These are phyloP conservation scores for Etia nguti DNA, from an alignment of 2,113 vertebrate species.

Conservation along the genomic window DNA sequence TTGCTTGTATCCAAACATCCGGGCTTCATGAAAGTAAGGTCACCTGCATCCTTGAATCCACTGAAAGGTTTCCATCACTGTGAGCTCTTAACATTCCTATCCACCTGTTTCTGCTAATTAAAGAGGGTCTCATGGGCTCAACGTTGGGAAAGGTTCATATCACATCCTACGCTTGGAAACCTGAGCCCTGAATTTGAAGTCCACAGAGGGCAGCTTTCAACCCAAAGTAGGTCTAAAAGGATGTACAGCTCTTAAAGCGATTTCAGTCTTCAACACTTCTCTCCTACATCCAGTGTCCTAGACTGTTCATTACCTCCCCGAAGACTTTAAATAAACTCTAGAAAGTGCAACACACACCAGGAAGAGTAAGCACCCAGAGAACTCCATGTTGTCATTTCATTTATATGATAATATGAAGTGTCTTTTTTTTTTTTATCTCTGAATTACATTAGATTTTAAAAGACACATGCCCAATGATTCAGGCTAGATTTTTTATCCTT, in stretches of 20 bases:
- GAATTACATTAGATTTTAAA: background rate
- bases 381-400: background rate
- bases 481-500: background rate
- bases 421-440: background rate
- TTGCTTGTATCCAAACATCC: background rate
- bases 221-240: background rate
- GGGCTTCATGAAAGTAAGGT: background rate
- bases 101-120: conserved; percentile 53
- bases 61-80: background rate
- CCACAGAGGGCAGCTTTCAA: conserved; percentile 40
- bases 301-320: background rate
- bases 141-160: conserved; percentile 43
- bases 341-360: background rate
- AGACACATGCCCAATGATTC: background rate
- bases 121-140: conserved; percentile 41
- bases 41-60: background rate
- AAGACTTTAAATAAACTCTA: background rate
- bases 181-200: conserved; percentile 41
- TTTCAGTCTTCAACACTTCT: conserved; percentile 6
- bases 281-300: background rate
- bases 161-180: conserved; percentile 37
- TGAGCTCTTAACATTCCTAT: conserved; percentile 15
- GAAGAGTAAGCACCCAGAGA: background rate
- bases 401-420: background rate
- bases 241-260: conserved; percentile 39